These are phyloP conservation scores for Hydropotes inermis DNA, from an alignment of 2,113 vertebrate species.

Conservation along the genomic window DNA sequence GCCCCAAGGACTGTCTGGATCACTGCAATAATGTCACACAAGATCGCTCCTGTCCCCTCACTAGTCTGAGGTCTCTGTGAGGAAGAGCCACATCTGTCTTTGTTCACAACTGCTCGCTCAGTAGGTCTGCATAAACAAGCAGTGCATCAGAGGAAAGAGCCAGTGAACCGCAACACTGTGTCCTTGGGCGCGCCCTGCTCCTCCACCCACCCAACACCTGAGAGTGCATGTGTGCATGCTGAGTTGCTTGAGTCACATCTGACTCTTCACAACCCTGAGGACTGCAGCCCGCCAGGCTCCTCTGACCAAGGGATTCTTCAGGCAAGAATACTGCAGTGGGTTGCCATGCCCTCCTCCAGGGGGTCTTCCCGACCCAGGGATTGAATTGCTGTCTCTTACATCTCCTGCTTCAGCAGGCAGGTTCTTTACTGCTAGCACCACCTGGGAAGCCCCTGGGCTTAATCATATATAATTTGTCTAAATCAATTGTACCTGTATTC, in stretches of 20 bases:
- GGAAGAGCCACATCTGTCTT: neutral
- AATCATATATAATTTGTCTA: neutral
- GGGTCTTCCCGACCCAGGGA: neutral
- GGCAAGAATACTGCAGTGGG: neutral
- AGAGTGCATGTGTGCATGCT: neutral
- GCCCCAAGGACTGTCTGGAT: neutral
- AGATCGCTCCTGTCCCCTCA: neutral
- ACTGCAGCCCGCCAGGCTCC: neutral
- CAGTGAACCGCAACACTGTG: rapidly evolving
- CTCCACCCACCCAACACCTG: neutral
- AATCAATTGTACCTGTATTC: neutral
- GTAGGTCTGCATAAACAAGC: neutral
- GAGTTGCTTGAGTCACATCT: neutral
- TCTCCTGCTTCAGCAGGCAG: neutral
- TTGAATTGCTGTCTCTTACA: rapidly evolving
- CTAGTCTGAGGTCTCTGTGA: neutral
- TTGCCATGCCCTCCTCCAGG: neutral
- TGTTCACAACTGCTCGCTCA: neutral
- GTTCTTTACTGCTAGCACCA: neutral
- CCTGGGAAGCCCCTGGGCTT: neutral
- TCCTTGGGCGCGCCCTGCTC: neutral
- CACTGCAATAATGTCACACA: neutral
- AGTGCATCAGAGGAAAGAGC: neutral
- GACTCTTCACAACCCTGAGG: neutral
- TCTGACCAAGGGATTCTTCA: neutral